Base-by-base conservation (phyloP, 1,140 invertebrate species). In the Patella vulgata region DNA sequence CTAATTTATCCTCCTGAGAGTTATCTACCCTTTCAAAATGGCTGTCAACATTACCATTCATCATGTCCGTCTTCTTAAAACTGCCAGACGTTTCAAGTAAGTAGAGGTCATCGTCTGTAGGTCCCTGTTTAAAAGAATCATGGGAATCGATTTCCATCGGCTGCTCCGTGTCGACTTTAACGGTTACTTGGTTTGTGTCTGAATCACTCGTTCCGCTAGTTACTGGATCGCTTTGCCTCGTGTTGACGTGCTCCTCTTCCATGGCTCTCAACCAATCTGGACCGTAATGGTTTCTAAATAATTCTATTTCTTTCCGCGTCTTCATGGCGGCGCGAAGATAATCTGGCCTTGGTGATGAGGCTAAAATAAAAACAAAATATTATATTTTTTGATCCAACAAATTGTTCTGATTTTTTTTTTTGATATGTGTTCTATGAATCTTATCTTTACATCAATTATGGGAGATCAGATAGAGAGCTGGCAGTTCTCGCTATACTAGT, bases 191-290 rank as follows among this genome's bases (percentile, higher is more conserved):
- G 39, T 19, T 27, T 2, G 39, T 57, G 19, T 46, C 36, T 55
- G 46, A 60, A 25, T 21, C 19, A 43, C 27, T 46, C 6, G 50
- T 44, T 55, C 43, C 33, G 50, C 46, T 60, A 17, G 51, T 50
- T n/a, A 28, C 39, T 8, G 56, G 59, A 33, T 55, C 60, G 46
- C 42, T 65, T n/a, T 59, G 56, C 11, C 44, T 40, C 5, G 52
- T 46, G 39, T n/a, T 50, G 27, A 28, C 33, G 19, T 5, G 27
- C 31, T 64, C 43, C 39, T 58, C 60, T 2, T 53, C 51, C 0
- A 72, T 66, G 8, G 63, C 68, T 40, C 68, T 65, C 19, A 74
- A 53, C 71, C 71, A 74, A 56, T 71, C 68, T n/a, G 58, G 62
- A n/a, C 68, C 71, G 46, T 74, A 74, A 44, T 66, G 66, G 19